These are phyloP conservation scores for Falco concolor DNA, from an alignment of 2,797 vertebrate genomes.

Conservation along the genomic window DNA sequence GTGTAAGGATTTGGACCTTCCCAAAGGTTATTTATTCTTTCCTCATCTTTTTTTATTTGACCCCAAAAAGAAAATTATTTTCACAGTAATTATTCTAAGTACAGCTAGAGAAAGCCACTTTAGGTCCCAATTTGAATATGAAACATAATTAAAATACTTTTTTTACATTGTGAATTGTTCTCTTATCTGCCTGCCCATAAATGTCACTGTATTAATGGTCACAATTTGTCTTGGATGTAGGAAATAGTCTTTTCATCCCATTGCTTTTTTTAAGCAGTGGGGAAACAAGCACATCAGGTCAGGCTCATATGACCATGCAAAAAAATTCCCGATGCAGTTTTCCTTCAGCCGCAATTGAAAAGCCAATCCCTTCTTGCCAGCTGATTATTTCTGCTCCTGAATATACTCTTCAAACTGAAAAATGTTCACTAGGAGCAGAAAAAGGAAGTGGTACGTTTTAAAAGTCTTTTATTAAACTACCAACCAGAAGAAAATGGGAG, in stretches of 20 bases:
- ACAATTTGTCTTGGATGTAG: background rate
- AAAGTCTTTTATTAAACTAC: background rate
- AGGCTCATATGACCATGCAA: background rate
- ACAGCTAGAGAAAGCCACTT: background rate
- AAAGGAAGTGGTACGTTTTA: background rate
- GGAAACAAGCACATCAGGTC: background rate
- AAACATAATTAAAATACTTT: conserved; percentile 17
- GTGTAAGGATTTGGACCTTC: background rate
- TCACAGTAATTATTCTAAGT: background rate
- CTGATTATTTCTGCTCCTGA: background rate
- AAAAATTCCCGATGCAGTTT: background rate
- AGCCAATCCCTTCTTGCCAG: background rate
- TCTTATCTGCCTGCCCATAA: background rate
- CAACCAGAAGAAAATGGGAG: background rate
- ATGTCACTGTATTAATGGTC: background rate
- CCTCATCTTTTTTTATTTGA: background rate
- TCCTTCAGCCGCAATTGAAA: background rate
- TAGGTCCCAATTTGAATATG: background rate
- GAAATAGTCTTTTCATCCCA: background rate
- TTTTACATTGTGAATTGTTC: background rate
- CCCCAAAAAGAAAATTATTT: background rate
- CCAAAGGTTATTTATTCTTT: background rate
- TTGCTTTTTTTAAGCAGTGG: background rate
- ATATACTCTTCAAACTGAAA: background rate
- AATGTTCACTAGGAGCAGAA: background rate